Evolutionary conservation across 2,888 invertebrate genomes (phyloP).

Genomic region (Cremastobaeus sp.): DNA sequence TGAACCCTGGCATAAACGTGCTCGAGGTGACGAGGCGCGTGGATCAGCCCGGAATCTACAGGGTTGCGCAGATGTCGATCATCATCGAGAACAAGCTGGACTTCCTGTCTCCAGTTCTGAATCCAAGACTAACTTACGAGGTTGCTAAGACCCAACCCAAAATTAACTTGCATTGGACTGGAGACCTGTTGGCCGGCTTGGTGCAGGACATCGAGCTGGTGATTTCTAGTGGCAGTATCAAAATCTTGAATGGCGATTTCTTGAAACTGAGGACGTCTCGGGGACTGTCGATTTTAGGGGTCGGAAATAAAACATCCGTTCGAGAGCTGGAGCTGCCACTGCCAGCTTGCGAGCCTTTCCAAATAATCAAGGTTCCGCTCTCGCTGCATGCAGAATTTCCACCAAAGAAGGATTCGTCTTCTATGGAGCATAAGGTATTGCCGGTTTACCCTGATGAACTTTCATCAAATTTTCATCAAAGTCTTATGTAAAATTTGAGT

Average conservation of each 20-base stretch:
- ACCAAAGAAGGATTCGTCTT: conserved; percentile 84
- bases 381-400: conserved; percentile 86
- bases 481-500: no score
- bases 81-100: conserved; percentile 84
- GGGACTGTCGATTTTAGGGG: conserved; percentile 82
- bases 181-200: conserved; percentile 89
- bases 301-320: conserved; percentile 72
- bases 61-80: conserved; percentile 85
- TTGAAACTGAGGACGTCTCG: conserved; percentile 84
- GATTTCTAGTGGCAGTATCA: conserved; percentile 88
- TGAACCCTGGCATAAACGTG: conserved; percentile 84
- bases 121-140: conserved; percentile 80
- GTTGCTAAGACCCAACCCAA: conserved; percentile 81
- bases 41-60: conserved; percentile 84
- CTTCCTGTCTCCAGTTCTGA: conserved; percentile 84
- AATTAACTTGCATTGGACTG: conserved; percentile 80
- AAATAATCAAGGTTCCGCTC: conserved; percentile 82
- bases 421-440: conserved; percentile 87
- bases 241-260: conserved; percentile 83
- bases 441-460: no score
- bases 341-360: conserved; percentile 81
- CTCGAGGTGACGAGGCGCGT: conserved; percentile 82
- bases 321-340: conserved; percentile 72
- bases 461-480: no score
- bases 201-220: conserved; percentile 87